Conservation (phyloP, 2,888 invertebrate genomes). For the Abscondita cerata region DNA sequence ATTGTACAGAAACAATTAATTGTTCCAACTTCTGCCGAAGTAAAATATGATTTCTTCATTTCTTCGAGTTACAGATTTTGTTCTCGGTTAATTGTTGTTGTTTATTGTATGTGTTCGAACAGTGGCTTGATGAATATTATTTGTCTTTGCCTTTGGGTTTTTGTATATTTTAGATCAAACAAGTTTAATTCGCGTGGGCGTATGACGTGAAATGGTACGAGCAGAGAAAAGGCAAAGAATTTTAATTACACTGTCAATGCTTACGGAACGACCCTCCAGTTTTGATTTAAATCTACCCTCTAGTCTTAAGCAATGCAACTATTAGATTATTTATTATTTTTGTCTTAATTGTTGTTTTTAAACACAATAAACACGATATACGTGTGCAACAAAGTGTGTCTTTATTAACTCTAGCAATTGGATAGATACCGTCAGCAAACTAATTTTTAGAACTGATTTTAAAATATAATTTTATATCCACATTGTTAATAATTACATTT, state of each 20-base stretch:
- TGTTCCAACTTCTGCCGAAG: conserved; percentile 20
- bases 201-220: conserved; percentile 15
- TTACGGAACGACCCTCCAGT: not conserved
- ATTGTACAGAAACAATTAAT: conserved; percentile 15
- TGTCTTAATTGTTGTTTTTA: no score
- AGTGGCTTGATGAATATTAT: conserved; percentile 36
- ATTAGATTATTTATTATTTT: no score
- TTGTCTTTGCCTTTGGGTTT: conserved; percentile 24
- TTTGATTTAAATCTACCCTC: conserved; percentile 3
- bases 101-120: conserved; percentile 34
- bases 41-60: conserved; percentile 30
- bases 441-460: no score
- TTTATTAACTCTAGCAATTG: no score
- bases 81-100: conserved; percentile 37
- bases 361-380: no score
- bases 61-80: conserved; percentile 11
- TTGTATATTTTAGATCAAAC: conserved; percentile 22
- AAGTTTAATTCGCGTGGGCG: conserved; percentile 21
- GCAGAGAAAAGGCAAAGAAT: conserved; percentile 11
- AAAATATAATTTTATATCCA: no score
- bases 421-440: no score
- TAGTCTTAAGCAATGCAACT: not conserved
- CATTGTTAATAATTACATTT: no score
- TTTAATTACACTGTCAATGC: conserved; percentile 15
- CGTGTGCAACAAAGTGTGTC: no score